Base-by-base conservation (phyloP, 2,888 invertebrate species). In the Flexamia atlantica region DNA sequence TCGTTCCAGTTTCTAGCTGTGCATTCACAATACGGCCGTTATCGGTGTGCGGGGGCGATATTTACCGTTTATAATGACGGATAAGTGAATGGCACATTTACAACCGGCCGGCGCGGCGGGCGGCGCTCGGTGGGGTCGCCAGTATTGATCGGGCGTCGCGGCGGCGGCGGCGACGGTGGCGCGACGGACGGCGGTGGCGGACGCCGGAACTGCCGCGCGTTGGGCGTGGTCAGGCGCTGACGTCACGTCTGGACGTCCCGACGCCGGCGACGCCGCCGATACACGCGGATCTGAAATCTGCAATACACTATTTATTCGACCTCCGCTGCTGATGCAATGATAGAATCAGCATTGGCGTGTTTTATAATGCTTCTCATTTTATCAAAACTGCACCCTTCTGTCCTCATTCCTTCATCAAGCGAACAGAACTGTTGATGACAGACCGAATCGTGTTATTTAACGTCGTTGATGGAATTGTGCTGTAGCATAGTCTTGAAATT, bases 151-250 rank as follows among this genome's bases (percentile, higher is more conserved):
- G 57, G 64, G 9, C 14, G 64, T 53, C 53, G 23, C 46, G 14
- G 46, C 46, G 70, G 40, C 7, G 1, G 70, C 20, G 40, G 70
- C 70, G 70, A 70, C 70, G 70, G 70, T 70, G 40, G 70, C 70
- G 70, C 70, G 32, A 40, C 23, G 1, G 70, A 70, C 70, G 70
- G 30, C 40, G 70, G 70, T 40, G 70, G 70, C 9, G 9, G 40
- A 40, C 70, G 70, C 40, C 40, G 36, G 36, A 36, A 36, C 70
- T 40, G 14, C 5, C 28, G 28, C 5, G 9, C 17, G 79, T 79
- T 79, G 79, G 79, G 79, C 79, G 79, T 57, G 79, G 79, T 79
- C 79, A 79, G 79, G 57, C 36, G 30, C 28, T 79, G 79, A 79
- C 79, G 79, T 79, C 79, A 79, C 25, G 76, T 76, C 76, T 76